Conservation (phyloP, 2,113 vertebrate genomes). For the Bungarus multicinctus region DNA sequence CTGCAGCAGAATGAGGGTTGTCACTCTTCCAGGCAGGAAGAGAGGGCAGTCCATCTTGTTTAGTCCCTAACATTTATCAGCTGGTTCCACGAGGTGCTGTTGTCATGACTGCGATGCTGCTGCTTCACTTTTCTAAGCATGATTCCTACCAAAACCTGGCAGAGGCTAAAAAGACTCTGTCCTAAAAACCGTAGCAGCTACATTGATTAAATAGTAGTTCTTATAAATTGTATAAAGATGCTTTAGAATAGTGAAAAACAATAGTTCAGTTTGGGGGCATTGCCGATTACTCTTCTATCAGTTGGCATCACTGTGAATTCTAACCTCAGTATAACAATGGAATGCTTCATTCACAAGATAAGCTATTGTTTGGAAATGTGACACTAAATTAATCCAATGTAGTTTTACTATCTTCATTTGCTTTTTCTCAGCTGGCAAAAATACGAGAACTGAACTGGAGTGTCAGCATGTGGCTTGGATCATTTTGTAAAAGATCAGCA, state of each 20-base stretch:
- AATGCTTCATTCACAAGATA: background rate
- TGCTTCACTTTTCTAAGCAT: background rate
- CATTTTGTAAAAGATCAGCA: background rate
- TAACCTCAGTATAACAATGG: background rate
- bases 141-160: background rate
- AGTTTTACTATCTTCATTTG: background rate
- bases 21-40: background rate
- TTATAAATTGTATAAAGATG: background rate
- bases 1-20: background rate
- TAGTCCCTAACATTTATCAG: background rate
- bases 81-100: background rate
- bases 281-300: background rate
- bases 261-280: background rate
- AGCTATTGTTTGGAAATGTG: background rate
- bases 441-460: background rate
- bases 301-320: background rate
- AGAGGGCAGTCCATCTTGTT: background rate
- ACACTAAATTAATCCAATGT: background rate
- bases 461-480: background rate
- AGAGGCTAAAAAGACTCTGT: background rate
- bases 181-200: background rate
- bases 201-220: background rate
- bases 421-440: background rate
- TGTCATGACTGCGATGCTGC: background rate
- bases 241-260: background rate